Conservation (phyloP, 2,113 vertebrate species). For the Choloepus hoffmanni region DNA sequence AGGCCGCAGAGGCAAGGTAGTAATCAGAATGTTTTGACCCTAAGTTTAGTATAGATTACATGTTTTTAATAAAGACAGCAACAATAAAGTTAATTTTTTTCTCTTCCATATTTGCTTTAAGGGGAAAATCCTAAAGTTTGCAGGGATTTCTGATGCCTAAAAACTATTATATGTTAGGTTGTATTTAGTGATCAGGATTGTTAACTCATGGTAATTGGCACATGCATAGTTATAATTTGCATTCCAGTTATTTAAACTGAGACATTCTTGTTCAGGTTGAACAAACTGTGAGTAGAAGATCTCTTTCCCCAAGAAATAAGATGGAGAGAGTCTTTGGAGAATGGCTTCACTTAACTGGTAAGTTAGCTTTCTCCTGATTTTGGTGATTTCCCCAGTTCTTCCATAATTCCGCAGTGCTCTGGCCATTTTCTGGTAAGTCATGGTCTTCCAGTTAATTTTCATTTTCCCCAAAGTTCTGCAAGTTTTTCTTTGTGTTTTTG, state of each 20-base stretch:
- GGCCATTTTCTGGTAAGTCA: slow-evolving; percentile 88
- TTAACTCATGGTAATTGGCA: no score
- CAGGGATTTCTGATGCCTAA: slow-evolving; percentile 14
- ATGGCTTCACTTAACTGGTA: slow-evolving; percentile 93
- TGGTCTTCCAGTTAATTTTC: slow-evolving; percentile 97
- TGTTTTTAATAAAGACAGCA: background rate
- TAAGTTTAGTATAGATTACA: background rate
- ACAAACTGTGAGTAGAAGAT: no score
- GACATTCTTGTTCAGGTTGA: slow-evolving; percentile 60
- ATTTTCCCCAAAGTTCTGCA: slow-evolving; percentile 96
- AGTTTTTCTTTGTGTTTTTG: slow-evolving; percentile 98
- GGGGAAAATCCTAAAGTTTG: slow-evolving; percentile 43
- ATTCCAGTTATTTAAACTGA: no score
- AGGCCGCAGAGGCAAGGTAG: background rate
- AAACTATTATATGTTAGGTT: background rate
- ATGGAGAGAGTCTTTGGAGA: no score
- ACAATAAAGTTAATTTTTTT: background rate
- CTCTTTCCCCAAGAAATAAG: no score
- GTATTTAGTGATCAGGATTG: no score
- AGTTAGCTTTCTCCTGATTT: slow-evolving; percentile 96
- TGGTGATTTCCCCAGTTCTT: slow-evolving; percentile 96
- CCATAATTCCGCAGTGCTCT: slow-evolving; percentile 96
- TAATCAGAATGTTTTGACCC: background rate
- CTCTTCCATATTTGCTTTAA: background rate
- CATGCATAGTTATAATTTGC: slow-evolving; percentile 60